Base-by-base conservation (phyloP, 2,113 vertebrate genomes). In the Peromyscus maniculatus region DNA sequence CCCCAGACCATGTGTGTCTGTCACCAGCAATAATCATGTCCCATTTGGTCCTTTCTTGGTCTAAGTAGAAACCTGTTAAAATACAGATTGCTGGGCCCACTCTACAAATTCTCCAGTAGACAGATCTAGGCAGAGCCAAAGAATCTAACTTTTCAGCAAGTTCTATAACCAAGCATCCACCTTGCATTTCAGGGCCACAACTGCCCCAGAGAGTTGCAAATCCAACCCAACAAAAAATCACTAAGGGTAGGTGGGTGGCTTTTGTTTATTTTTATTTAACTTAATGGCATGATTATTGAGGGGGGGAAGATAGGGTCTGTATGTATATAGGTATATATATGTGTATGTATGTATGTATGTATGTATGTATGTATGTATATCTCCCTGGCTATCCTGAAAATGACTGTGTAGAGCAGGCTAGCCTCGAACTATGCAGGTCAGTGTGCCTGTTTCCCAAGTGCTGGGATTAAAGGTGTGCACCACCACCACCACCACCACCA, bases 141-240 rank as follows among this genome's bases (percentile, higher is more conserved):
- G 87, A 95, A 87, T n/a, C n/a, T 62, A 49, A 33, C 74, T 87
- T 91, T 90, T n/a, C 22, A 91, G 43, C n/a, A 92, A 92, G 39
- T 79, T 75, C 62, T 57, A 87, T 5, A 39, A 36, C 17, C 62
- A 67, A 67, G 43, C 9, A 43, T 5, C 19, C 43, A 66, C 16
- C 28, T 87, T 66, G 28, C 39, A 49, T 87, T 33, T 86, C 26
- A 66, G 39, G 64, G 39, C 5, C 46, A 43, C 64, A 86, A 46
- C 59, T 46, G n/a, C 16, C 83, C 26, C 62, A 31, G 28, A 66
- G 52, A 87, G 64, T 1, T 36, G 6, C 12, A 6, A 87, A 33
- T 66, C 84, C 36, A 33, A 49, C 31, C 43, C 31, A 69, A 52
- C 28, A 87, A 43, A 67, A 87, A 71, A 71, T 6, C 83, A 86